A percentile compares a stretch with the other conserved stretches of the same genome.
Conservation (phyloP, 2,888 invertebrate genomes). For the Noctua comes region DNA sequence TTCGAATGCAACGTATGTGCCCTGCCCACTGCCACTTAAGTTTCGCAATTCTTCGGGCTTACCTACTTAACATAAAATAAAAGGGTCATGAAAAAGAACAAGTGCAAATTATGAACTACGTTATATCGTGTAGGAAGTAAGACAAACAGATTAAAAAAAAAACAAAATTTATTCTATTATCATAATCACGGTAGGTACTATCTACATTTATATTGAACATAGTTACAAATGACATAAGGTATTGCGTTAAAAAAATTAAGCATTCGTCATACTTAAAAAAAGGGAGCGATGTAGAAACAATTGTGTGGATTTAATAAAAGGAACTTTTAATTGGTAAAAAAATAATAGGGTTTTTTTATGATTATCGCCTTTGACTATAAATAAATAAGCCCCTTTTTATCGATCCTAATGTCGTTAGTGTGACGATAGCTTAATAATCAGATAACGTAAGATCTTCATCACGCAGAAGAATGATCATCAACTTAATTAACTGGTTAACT, state of each 20-base stretch:
- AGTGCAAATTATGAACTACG: not conserved
- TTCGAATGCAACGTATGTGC: no score
- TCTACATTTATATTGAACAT: slow-evolving; percentile 39
- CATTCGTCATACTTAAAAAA: not conserved
- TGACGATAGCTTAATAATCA: not conserved
- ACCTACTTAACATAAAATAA: not conserved
- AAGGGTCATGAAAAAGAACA: not conserved
- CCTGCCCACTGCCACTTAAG: no score
- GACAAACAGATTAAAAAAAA: not conserved
- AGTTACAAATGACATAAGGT: slow-evolving; percentile 17
- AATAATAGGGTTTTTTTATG: not conserved
- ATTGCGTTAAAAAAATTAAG: slow-evolving; percentile 5
- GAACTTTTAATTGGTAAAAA: not conserved
- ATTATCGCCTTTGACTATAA: not conserved
- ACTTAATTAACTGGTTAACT: slow-evolving; percentile 4
- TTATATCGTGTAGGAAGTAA: not conserved
- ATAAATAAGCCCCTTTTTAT: not conserved
- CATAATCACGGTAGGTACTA: slow-evolving; percentile 50
- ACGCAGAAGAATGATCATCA: not conserved
- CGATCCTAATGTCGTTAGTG: not conserved
- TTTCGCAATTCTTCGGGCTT: no score
- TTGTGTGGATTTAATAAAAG: no score
- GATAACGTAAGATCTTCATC: not conserved
- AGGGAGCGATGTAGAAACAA: no score
- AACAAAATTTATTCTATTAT: slow-evolving; percentile 39